These are phyloP conservation scores for Amphiura filiformis DNA, from an alignment of 35 echinoderm and acorn worm species.

Conservation along the genomic window DNA sequence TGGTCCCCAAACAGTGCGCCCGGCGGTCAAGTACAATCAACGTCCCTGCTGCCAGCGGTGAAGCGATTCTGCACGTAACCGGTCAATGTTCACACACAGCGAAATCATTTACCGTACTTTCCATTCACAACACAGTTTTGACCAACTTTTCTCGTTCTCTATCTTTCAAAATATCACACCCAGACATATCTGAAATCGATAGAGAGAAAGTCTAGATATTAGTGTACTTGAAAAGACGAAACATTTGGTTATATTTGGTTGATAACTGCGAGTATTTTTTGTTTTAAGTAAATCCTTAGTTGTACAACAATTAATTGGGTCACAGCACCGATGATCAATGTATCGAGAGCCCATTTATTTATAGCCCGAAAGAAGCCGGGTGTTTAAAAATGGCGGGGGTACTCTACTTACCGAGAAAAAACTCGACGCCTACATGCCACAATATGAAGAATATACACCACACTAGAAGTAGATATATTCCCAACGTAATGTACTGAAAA, in stretches of 20 bases:
- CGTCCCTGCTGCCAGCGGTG: background rate
- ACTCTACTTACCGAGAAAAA: background rate
- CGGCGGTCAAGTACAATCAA: background rate
- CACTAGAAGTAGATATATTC: background rate
- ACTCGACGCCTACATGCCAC: background rate
- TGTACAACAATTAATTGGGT: background rate
- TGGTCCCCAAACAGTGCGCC: background rate
- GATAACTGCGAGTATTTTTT: background rate
- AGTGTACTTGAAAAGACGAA: background rate
- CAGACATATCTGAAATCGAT: background rate
- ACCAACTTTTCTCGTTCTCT: background rate
- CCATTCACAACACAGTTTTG: background rate
- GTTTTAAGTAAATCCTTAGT: background rate
- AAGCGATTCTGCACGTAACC: background rate
- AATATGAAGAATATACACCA: background rate
- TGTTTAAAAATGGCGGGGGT: background rate
- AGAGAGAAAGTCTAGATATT: background rate
- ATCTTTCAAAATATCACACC: background rate
- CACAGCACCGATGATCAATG: background rate
- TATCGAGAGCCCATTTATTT: conserved; percentile 7
- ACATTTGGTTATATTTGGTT: background rate
- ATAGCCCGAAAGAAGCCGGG: background rate
- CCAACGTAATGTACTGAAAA: background rate
- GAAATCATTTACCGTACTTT: background rate
- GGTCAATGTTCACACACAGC: background rate